These are phyloP conservation scores for Aphelinus certus DNA, from an alignment of 1,140 invertebrate genomes.

Conservation along the genomic window DNA sequence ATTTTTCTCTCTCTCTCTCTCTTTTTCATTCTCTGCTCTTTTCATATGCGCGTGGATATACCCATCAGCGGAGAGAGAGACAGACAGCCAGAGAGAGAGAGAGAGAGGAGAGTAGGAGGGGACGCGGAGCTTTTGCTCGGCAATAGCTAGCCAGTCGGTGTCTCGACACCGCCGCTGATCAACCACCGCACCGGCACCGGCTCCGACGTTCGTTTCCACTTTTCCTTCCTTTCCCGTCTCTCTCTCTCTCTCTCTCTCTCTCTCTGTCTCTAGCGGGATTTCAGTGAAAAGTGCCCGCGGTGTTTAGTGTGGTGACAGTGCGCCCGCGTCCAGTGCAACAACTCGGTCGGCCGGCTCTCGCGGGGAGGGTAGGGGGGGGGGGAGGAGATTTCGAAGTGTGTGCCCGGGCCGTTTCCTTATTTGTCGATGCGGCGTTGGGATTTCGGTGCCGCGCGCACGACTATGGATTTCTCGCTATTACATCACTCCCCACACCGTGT, in stretches of 20 bases:
- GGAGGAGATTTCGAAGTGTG: background rate
- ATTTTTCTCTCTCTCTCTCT: background rate
- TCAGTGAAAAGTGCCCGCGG: too few species aligned
- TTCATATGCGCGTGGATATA: background rate
- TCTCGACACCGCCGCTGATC: constrained; percentile 12
- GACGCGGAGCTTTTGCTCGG: background rate
- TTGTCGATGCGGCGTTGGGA: too few species aligned
- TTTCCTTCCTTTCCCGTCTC: too few species aligned
- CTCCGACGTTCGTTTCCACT: too few species aligned
- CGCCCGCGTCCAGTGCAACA: too few species aligned
- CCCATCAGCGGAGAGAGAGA: too few species aligned
- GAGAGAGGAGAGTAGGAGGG: constrained; percentile 17
- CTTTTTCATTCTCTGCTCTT: constrained; percentile 6
- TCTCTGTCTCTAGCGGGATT: too few species aligned
- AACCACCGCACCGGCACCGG: background rate
- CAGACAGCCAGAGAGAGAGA: background rate
- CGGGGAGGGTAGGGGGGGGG: background rate
- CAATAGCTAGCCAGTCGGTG: constrained; percentile 1
- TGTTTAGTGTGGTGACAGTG: too few species aligned
- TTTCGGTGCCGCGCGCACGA: background rate
- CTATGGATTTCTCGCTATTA: background rate
- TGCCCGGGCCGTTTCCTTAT: background rate
- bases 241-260: too few species aligned
- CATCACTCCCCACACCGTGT: background rate
- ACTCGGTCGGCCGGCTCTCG: too few species aligned